Conservation (phyloP, 2,888 invertebrate genomes). For the Pterostichus madidus region DNA sequence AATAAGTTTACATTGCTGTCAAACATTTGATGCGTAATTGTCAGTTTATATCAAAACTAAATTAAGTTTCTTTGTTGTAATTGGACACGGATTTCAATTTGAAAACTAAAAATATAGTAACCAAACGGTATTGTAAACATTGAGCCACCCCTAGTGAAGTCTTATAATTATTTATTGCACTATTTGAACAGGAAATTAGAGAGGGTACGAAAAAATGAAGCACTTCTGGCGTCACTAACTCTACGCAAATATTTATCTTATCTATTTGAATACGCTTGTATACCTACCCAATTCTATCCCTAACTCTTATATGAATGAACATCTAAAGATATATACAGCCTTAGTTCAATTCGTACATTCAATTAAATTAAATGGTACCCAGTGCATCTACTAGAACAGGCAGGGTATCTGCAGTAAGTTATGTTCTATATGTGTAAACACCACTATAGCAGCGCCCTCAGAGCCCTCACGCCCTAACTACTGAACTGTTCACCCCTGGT, state of each 20-base stretch:
- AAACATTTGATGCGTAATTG: too few relatives aligned
- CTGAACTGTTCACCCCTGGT: constrained; percentile 20
- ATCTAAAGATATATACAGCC: constrained; percentile 50
- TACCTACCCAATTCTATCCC: constrained; percentile 28
- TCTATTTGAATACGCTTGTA: constrained; percentile 46
- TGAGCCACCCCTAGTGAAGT: too few relatives aligned
- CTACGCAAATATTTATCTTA: constrained; percentile 45
- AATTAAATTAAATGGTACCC: constrained; percentile 54
- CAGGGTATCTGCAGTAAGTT: constrained; percentile 48
- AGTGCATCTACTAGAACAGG: not conserved
- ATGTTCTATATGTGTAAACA: constrained; percentile 59
- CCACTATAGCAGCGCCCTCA: not conserved
- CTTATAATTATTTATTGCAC: constrained; percentile 4
- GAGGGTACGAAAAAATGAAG: not conserved
- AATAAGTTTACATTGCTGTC: too few relatives aligned
- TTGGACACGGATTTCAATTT: too few relatives aligned
- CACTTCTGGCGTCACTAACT: constrained; percentile 28
- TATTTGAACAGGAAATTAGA: not conserved
- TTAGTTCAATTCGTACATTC: constrained; percentile 55
- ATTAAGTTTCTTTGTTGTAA: too few relatives aligned
- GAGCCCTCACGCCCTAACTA: constrained; percentile 55
- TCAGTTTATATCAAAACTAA: too few relatives aligned
- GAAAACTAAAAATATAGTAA: too few relatives aligned
- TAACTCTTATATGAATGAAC: constrained; percentile 30
- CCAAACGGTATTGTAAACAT: too few relatives aligned